Base-by-base conservation (phyloP, 2,888 invertebrate species). In the Apoda limacodes region DNA sequence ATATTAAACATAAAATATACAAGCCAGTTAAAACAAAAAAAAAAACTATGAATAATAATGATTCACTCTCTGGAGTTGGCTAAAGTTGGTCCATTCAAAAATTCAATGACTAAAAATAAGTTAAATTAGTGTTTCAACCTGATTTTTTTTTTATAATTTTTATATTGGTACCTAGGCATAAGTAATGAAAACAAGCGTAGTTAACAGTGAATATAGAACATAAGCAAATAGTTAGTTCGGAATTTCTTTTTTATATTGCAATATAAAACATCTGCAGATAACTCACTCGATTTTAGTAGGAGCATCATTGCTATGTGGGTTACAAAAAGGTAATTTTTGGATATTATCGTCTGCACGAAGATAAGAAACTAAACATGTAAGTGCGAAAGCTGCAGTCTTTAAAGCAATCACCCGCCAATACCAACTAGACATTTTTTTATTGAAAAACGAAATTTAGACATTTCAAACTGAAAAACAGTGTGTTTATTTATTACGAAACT, bases 381-480 rank as follows among this genome's bases (percentile, higher is more conserved):
- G 44, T 28, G 61, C 54, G 40, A 78, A 65, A 17, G 62, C 62
- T 34, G 67, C 58, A n/a, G n/a, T n/a, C 48, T 68, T 69, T 32
- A 72, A 45, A 46, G 63, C 65, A 47, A 72, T 59, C 44, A 70
- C 59, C 55, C 67, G 61, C 75, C 74, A 70, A 70, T 66, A 70
- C 75, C 75, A 75, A 41, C 60, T 58, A 61, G 68, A 72, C 78
- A 80, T 80, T 69, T 62, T 78, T 61, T 51, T 60, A 59, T 54
- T 42, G 58, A 53, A 48, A 67, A 68, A 67, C 56, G 58, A 67
- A 57, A 59, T 57, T 55, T 55, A 62, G 54, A 65, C 78, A 78
- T 78, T 50, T 63, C 72, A 72, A 60, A 43, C 49, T 49, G 42
- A n/a, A n/a, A n/a, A n/a, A n/a, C n/a, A n/a, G n/a, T n/a, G n/a